Percentiles rank a stretch among this genome's conserved stretches.
These are phyloP conservation scores for Fulmarus glacialis DNA, from an alignment of 2,113 vertebrate species.

Conservation along the genomic window DNA sequence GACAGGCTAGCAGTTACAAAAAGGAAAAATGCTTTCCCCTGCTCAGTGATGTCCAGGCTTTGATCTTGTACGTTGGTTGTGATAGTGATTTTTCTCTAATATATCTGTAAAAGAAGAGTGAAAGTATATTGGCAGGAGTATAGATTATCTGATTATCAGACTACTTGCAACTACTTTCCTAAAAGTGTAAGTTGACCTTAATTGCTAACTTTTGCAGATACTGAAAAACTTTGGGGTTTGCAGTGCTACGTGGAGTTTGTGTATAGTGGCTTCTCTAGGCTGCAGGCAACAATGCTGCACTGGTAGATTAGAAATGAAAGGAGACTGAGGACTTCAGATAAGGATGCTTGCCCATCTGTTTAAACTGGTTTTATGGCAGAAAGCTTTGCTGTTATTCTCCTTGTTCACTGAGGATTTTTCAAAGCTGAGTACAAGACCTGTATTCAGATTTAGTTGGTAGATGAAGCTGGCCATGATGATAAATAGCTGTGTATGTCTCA, in stretches of 20 bases:
- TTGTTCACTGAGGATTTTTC: neutral
- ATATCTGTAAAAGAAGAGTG: neutral
- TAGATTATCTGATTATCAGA: neutral
- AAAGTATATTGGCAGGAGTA: neutral
- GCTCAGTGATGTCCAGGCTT: neutral
- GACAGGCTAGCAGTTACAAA: neutral
- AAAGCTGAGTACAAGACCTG: neutral
- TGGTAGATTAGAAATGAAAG: neutral
- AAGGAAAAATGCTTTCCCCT: neutral
- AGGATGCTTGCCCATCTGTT: neutral
- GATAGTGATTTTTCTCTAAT: neutral
- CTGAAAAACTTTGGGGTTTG: neutral
- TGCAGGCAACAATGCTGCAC: neutral
- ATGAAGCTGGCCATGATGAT: neutral
- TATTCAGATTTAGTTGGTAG: neutral
- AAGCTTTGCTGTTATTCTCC: neutral
- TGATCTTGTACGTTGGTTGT: neutral
- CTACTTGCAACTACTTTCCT: neutral
- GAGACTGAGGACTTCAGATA: neutral
- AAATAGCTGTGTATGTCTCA: neutral
- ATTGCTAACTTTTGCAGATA: neutral
- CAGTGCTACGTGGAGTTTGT: neutral
- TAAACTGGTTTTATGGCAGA: neutral
- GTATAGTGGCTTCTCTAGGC: neutral
- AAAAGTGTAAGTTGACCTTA: neutral